Evolutionary conservation across 2,113 vertebrate species (phyloP).

Genomic region (Aspiorhynchus laticeps): DNA sequence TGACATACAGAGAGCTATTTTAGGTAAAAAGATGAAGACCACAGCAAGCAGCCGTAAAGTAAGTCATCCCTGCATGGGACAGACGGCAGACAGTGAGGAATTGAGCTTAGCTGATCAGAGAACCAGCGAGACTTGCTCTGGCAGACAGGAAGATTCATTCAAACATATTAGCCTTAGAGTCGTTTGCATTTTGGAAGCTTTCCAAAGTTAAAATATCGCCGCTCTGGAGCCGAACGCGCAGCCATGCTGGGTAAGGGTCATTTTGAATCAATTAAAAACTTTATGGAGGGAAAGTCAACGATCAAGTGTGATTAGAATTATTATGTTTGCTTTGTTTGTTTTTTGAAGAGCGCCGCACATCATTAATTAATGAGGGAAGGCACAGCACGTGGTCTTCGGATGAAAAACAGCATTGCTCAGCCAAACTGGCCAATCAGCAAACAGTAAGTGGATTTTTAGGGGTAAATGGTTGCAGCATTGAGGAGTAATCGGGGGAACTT

Average conservation of each 20-base stretch:
- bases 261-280: constrained; percentile 41
- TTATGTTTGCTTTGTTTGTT: background rate
- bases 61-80: constrained; percentile 33
- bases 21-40: constrained; percentile 74
- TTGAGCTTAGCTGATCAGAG: constrained; percentile 31
- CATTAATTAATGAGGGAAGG: background rate
- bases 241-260: background rate
- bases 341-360: constrained; percentile 1
- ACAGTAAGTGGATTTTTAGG: constrained; percentile 53
- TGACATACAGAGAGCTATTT: constrained; percentile 64
- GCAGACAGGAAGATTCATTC: constrained; percentile 24
- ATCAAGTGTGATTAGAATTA: constrained; percentile 13
- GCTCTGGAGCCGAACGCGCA: constrained; percentile 49
- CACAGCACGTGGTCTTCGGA: background rate
- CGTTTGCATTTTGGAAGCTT: constrained; percentile 69
- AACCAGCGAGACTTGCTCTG: background rate
- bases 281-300: constrained; percentile 12
- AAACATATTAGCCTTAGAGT: constrained; percentile 43
- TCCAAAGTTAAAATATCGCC: constrained; percentile 24
- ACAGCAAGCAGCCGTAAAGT: constrained; percentile 65
- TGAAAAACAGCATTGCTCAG: background rate
- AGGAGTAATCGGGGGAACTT: constrained; percentile 72
- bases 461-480: constrained; percentile 56
- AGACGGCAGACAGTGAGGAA: background rate
- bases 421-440: background rate